Conservation (phyloP, 2,888 invertebrate species). For the Lysandra bellargus region DNA sequence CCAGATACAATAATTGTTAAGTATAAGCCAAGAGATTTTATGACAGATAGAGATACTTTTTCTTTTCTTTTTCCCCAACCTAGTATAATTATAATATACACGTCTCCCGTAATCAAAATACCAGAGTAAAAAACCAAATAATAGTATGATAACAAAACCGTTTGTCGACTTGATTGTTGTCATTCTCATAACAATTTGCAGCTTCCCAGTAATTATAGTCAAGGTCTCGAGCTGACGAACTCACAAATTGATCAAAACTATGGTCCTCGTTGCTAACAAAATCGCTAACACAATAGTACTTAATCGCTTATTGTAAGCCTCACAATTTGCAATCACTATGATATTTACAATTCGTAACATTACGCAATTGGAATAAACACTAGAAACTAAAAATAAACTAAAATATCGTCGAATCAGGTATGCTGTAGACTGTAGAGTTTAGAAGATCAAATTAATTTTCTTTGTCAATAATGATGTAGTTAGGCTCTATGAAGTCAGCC, state of each 20-base stretch:
- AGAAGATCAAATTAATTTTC: too few species aligned
- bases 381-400: too few species aligned
- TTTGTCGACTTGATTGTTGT: constrained; percentile 67
- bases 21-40: too few species aligned
- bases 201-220: constrained; percentile 12
- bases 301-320: not conserved
- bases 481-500: too few species aligned
- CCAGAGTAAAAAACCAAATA: not conserved
- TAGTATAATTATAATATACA: too few species aligned
- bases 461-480: too few species aligned
- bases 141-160: constrained; percentile 42
- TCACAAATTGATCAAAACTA: not conserved
- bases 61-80: too few species aligned
- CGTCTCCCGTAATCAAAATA: not conserved
- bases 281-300: not conserved
- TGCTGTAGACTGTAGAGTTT: too few species aligned
- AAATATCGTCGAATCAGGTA: too few species aligned
- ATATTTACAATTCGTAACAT: not conserved
- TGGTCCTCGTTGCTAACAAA: not conserved
- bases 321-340: not conserved
- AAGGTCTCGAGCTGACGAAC: not conserved
- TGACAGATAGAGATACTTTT: too few species aligned
- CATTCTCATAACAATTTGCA: constrained; percentile 12
- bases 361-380: not conserved
- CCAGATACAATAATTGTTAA: too few species aligned